Evolutionary conservation across 2,797 vertebrate species (phyloP).

Genomic region (Sarcoramphus papa): DNA sequence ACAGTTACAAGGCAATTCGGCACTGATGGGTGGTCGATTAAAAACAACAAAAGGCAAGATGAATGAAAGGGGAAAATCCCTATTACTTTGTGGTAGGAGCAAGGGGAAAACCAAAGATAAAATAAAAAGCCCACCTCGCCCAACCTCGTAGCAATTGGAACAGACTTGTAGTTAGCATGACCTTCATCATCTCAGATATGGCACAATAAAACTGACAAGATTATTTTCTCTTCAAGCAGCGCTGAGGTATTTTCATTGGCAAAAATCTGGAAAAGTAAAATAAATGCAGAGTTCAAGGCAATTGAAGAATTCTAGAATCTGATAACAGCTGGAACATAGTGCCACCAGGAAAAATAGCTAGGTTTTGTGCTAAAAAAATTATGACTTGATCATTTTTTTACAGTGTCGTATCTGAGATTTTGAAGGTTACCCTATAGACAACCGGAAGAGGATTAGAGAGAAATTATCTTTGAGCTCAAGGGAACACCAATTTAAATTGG

Average conservation of each 20-base stretch:
- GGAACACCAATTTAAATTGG: constrained; percentile 58
- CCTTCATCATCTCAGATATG: constrained; percentile 52
- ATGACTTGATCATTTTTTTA: constrained; percentile 28
- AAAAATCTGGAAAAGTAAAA: constrained; percentile 36
- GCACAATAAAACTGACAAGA: constrained; percentile 22
- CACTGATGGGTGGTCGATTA: constrained; percentile 71
- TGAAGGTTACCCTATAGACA: constrained; percentile 47
- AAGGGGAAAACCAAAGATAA: constrained; percentile 40
- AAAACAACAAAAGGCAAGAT: constrained; percentile 71
- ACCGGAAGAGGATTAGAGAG: constrained; percentile 50
- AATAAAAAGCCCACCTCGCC: constrained; percentile 53
- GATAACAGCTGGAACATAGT: constrained; percentile 15
- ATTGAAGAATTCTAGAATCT: constrained; percentile 12
- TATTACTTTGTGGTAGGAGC: constrained; percentile 39
- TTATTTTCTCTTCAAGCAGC: constrained; percentile 39
- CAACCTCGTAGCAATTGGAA: constrained; percentile 18
- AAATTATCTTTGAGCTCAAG: constrained; percentile 63
- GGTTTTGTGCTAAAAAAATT: constrained; percentile 41
- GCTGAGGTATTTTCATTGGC: constrained; percentile 33
- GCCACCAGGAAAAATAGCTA: constrained; percentile 18
- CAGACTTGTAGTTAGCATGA: constrained; percentile 27
- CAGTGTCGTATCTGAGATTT: constrained; percentile 18
- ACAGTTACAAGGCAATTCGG: constrained; percentile 75
- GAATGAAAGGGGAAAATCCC: constrained; percentile 57
- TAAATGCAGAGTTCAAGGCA: constrained; percentile 40